A percentile compares a stretch with the other conserved stretches of the same genome.
These are phyloP conservation scores for Amorpha juglandis DNA, from an alignment of 2,888 invertebrate species.

Conservation along the genomic window DNA sequence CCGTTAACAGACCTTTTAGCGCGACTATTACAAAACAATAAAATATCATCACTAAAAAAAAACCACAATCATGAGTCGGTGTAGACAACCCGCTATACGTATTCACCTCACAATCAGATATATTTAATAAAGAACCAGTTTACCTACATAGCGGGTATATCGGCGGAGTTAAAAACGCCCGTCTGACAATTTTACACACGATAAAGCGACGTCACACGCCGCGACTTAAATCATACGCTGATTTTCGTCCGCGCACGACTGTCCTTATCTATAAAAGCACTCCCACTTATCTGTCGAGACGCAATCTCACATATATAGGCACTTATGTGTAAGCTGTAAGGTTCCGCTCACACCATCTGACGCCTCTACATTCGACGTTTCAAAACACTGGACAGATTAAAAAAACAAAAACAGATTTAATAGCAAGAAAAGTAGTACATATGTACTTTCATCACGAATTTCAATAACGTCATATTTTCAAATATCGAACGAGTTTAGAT, in stretches of 20 bases:
- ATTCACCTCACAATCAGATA: constrained; percentile 23
- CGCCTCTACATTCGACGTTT: constrained; percentile 23
- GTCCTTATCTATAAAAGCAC: constrained; percentile 44
- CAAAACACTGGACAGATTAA: not conserved
- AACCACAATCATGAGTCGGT: not conserved
- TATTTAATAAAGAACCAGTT: constrained; percentile 27
- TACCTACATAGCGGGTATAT: constrained; percentile 19
- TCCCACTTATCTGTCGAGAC: constrained; percentile 39
- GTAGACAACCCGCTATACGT: not conserved
- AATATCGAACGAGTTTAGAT: not conserved
- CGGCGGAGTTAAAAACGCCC: constrained; percentile 27
- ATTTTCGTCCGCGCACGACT: constrained; percentile 41
- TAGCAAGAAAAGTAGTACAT: no score
- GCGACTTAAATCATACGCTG: constrained; percentile 44
- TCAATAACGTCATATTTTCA: no score
- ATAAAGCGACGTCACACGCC: constrained; percentile 28
- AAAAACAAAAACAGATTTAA: no score
- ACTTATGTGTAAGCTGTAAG: constrained; percentile 30
- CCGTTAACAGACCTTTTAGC: constrained; percentile 16
- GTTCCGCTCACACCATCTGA: constrained; percentile 33
- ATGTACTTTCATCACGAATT: no score
- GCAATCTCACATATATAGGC: constrained; percentile 37
- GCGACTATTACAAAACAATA: constrained; percentile 11
- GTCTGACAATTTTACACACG: constrained; percentile 28
- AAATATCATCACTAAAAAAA: not conserved